A percentile compares a stretch with the other conserved stretches of the same genome.
phyloP scores from a whole-genome alignment of 2,797 vertebrate genomes.

The Rhabdophis nuchalis region DNA sequence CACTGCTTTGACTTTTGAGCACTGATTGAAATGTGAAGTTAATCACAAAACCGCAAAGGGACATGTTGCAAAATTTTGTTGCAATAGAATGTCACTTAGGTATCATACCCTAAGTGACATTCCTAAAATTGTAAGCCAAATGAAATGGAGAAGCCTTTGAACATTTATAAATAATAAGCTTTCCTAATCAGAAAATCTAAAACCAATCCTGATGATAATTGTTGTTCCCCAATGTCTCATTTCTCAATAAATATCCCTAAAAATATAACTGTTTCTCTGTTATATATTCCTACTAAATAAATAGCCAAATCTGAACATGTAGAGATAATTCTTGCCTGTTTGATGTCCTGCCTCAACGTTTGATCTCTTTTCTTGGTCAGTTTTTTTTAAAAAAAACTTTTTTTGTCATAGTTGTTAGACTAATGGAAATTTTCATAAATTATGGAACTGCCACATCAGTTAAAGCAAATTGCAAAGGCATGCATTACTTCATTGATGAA shows the following conservation, averaged over 20 bases:
- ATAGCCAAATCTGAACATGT: too few species aligned
- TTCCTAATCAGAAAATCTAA: neutral
- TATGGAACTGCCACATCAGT: neutral
- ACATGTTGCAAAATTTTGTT: slow-evolving; percentile 16
- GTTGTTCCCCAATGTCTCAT: neutral
- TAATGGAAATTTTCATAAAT: neutral
- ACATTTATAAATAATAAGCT: neutral
- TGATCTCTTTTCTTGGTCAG: neutral
- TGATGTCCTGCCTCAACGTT: neutral
- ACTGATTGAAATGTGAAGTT: neutral
- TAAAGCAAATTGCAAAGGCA: neutral
- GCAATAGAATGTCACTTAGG: neutral
- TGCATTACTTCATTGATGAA: neutral
- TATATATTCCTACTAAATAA: neutral
- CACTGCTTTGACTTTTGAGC: neutral
- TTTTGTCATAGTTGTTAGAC: neutral
- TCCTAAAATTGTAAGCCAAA: neutral
- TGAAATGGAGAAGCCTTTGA: neutral
- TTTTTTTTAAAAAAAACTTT: too few species aligned
- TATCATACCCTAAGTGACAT: neutral
- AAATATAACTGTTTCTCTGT: neutral
- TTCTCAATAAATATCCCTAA: neutral
- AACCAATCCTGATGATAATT: neutral
- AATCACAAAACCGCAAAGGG: neutral
- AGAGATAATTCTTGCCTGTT: neutral